Conservation (phyloP, 2,888 invertebrate species). For the Baccha elongata region DNA sequence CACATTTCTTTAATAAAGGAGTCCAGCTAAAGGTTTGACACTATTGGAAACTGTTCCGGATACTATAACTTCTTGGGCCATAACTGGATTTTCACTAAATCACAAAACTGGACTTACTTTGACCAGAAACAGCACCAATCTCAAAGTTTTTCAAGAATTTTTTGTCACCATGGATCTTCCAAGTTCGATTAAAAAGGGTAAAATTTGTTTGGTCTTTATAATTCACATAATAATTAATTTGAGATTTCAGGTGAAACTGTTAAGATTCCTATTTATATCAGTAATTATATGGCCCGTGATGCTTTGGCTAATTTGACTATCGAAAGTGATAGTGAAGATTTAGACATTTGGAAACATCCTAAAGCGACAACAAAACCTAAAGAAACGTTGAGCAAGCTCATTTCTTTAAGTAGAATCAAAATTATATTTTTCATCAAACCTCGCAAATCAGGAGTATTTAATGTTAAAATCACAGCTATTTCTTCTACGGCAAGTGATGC, state of each 20-base stretch:
- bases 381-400: background rate
- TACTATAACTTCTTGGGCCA: slow-evolving; percentile 90
- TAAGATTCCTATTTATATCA: slow-evolving; percentile 88
- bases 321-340: slow-evolving; percentile 84
- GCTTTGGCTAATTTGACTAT: slow-evolving; percentile 86
- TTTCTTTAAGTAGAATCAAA: slow-evolving; percentile 24
- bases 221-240: too few species aligned
- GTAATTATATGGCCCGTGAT: slow-evolving; percentile 88
- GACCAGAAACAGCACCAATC: slow-evolving; percentile 83
- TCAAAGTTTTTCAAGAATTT: slow-evolving; percentile 89
- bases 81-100: slow-evolving; percentile 90
- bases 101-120: slow-evolving; percentile 89
- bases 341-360: slow-evolving; percentile 40
- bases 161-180: slow-evolving; percentile 89
- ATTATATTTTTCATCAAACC: slow-evolving; percentile 89
- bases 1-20: slow-evolving; percentile 20
- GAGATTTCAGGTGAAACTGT: slow-evolving; percentile 84
- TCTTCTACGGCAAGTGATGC: slow-evolving; percentile 83
- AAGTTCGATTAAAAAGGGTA: slow-evolving; percentile 88
- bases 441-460: slow-evolving; percentile 86
- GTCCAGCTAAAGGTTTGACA: slow-evolving; percentile 77
- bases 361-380: background rate
- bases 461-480: slow-evolving; percentile 87
- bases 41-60: slow-evolving; percentile 87
- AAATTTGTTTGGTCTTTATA: background rate